These are phyloP conservation scores for Mastomys coucha DNA, from an alignment of 2,113 vertebrate species.

Conservation along the genomic window DNA sequence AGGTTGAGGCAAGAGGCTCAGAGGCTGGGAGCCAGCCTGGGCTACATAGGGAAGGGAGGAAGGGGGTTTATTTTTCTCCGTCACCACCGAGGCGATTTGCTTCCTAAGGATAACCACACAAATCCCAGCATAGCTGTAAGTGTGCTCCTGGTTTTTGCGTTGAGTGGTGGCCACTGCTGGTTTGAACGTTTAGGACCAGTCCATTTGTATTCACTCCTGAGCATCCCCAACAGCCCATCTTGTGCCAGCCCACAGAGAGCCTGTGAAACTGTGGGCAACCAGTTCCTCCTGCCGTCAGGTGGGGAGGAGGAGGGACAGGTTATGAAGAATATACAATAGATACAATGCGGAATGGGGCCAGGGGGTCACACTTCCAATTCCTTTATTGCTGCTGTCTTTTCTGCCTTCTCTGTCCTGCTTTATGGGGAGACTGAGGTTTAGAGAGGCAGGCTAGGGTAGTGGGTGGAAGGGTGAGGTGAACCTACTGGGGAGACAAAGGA, in stretches of 20 bases:
- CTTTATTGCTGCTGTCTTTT: not conserved
- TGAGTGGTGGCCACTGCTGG: not conserved
- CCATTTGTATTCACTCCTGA: not conserved
- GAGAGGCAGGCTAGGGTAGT: not conserved
- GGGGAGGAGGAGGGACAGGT: accelerated
- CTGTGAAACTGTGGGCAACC: not conserved
- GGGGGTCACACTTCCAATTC: not conserved
- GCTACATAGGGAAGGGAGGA: not conserved
- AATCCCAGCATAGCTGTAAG: constrained; percentile 20
- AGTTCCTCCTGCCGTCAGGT: accelerated
- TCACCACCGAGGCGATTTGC: not conserved
- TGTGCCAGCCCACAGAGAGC: no score
- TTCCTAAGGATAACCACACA: not conserved
- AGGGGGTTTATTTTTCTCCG: not conserved
- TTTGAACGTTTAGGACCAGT: not conserved
- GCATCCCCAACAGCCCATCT: not conserved
- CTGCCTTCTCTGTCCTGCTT: not conserved
- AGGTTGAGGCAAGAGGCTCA: not conserved
- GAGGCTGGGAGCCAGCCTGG: not conserved
- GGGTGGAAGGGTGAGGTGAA: not conserved
- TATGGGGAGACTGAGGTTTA: not conserved
- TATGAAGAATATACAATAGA: not conserved
- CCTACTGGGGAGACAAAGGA: not conserved
- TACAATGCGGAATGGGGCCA: no score
- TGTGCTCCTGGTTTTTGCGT: not conserved